phyloP scores from a whole-genome alignment of 1,140 invertebrate species.

The Philopotamus ludificatus region DNA sequence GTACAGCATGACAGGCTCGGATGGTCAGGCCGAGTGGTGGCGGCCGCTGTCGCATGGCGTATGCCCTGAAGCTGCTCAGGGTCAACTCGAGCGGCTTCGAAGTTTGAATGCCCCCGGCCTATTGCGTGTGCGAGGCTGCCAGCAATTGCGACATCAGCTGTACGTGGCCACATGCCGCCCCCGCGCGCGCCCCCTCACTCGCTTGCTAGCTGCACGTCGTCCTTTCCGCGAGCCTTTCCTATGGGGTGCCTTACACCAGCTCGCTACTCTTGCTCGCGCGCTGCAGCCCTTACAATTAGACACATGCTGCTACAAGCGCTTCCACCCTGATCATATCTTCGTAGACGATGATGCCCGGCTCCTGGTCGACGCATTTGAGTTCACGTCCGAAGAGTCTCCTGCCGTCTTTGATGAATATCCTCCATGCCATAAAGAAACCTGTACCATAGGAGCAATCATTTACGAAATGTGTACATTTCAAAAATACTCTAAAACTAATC shows the following conservation, averaged over 20 bases:
- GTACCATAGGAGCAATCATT: conserved; percentile 47
- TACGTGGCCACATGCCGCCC: neutral
- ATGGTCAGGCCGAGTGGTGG: too few relatives aligned
- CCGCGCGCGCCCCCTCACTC: neutral
- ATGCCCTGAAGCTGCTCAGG: too few relatives aligned
- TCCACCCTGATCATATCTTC: conserved; percentile 47
- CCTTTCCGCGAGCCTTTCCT: conserved; percentile 50
- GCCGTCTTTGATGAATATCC: neutral
- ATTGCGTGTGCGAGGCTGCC: neutral
- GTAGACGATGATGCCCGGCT: conserved; percentile 46
- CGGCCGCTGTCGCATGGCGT: too few relatives aligned
- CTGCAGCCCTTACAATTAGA: conserved; percentile 45
- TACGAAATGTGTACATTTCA: conserved; percentile 44
- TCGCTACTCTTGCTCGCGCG: conserved; percentile 46
- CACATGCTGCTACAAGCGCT: conserved; percentile 47
- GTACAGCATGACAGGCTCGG: too few relatives aligned
- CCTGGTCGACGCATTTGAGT: conserved; percentile 50
- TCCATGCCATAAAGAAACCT: conserved; percentile 42
- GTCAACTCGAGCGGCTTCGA: too few relatives aligned
- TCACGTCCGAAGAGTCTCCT: conserved; percentile 29
- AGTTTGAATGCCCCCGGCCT: too few relatives aligned
- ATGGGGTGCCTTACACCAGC: conserved; percentile 50
- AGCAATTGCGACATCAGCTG: neutral
- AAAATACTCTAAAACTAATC: conserved; percentile 39
- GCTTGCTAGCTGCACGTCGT: conserved; percentile 9